phyloP scores from a whole-genome alignment of 2,888 invertebrate genomes.

The Malachius bipustulatus region DNA sequence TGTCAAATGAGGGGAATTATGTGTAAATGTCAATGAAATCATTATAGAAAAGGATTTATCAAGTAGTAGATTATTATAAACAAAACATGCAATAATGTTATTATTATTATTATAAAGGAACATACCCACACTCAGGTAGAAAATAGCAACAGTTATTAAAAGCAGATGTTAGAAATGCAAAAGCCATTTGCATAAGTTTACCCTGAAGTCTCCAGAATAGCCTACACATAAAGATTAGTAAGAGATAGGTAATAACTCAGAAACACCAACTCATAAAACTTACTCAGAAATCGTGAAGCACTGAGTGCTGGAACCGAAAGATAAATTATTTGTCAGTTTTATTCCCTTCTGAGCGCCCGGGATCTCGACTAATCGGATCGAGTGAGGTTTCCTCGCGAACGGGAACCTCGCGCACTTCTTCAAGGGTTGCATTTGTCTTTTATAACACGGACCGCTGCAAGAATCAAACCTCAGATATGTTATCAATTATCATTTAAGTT shows the following conservation, averaged over 20 bases:
- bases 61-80: no score
- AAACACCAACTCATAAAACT: conserved; percentile 27
- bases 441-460: conserved; percentile 65
- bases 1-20: no score
- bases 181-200: conserved; percentile 55
- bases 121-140: conserved; percentile 51
- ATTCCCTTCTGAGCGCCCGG: conserved; percentile 55
- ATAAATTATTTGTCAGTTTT: conserved; percentile 47
- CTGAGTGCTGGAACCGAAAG: conserved; percentile 44
- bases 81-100: no score
- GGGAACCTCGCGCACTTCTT: conserved; percentile 39
- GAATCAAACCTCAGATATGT: conserved; percentile 5
- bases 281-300: conserved; percentile 58
- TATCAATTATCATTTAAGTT: neutral
- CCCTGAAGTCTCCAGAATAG: conserved; percentile 53
- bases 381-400: conserved; percentile 54
- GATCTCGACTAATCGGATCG: conserved; percentile 73
- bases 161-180: conserved; percentile 57
- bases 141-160: conserved; percentile 59
- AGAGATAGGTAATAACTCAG: conserved; percentile 8
- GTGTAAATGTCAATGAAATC: no score
- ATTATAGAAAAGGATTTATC: no score
- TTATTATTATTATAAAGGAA: no score
- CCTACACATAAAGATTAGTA: conserved; percentile 27
- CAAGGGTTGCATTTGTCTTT: conserved; percentile 53